Percentiles rank a stretch among this genome's conserved stretches.
phyloP scores from a whole-genome alignment of 2,888 invertebrate species.

The Rhamnusium bicolor region DNA sequence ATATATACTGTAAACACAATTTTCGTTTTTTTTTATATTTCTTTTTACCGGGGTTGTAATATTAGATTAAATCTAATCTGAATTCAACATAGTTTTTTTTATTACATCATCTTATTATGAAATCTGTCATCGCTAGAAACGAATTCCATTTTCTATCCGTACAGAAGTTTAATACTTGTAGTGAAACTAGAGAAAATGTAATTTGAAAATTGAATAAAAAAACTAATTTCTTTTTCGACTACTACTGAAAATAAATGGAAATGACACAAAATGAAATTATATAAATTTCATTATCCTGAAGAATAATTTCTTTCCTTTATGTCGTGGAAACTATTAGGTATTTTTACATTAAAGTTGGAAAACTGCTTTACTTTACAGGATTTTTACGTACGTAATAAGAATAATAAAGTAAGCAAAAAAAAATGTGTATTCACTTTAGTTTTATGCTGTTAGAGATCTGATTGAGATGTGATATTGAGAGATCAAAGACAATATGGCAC shows the following conservation, averaged over 20 bases:
- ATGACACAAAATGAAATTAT: neutral
- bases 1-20: neutral
- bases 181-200: neutral
- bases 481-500: too few species aligned
- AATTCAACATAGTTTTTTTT: neutral
- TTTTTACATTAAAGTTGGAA: too few species aligned
- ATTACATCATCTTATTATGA: neutral
- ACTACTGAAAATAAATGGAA: neutral
- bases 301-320: too few species aligned
- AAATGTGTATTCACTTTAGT: too few species aligned
- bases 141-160: neutral
- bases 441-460: too few species aligned
- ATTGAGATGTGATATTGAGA: too few species aligned
- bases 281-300: neutral
- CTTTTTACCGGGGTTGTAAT: neutral
- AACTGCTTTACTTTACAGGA: too few species aligned
- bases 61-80: neutral
- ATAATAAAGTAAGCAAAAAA: too few species aligned
- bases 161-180: neutral
- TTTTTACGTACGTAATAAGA: too few species aligned
- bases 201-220: neutral
- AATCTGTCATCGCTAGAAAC: neutral
- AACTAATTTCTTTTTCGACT: neutral
- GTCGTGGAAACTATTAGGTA: too few species aligned
- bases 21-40: neutral